These are phyloP conservation scores for Mellilla xanthometata DNA, from an alignment of 2,888 invertebrate species.

Conservation along the genomic window DNA sequence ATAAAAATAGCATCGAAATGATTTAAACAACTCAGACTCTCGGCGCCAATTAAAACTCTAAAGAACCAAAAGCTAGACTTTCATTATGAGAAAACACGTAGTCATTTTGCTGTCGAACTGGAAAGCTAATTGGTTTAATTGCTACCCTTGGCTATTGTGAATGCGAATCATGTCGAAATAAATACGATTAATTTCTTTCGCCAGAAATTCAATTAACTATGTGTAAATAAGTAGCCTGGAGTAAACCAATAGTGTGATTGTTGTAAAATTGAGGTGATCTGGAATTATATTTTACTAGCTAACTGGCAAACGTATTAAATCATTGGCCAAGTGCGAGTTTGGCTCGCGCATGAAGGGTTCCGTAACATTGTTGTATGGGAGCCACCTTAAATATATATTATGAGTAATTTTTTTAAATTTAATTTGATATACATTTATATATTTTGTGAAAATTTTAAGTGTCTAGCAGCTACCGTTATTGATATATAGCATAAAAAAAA, in stretches of 20 bases:
- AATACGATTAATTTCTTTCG: conserved; percentile 26
- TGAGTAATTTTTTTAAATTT: too few relatives aligned
- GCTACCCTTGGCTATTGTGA: conserved; percentile 16
- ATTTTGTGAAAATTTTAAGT: too few relatives aligned
- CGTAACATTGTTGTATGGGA: too few relatives aligned
- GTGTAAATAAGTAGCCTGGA: conserved; percentile 12
- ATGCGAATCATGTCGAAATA: conserved; percentile 24
- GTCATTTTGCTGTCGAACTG: conserved; percentile 11
- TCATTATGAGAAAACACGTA: conserved; percentile 7
- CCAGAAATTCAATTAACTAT: conserved; percentile 16
- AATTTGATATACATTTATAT: too few relatives aligned
- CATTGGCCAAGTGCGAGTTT: too few relatives aligned
- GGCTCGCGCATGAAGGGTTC: too few relatives aligned
- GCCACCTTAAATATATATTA: too few relatives aligned
- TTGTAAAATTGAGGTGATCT: neutral
- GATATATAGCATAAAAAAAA: too few relatives aligned
- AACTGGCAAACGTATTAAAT: too few relatives aligned
- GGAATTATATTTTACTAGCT: too few relatives aligned
- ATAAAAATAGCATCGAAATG: conserved; percentile 2
- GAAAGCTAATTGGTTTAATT: conserved; percentile 27
- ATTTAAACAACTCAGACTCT: neutral
- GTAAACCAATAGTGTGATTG: conserved; percentile 5
- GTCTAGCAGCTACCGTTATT: too few relatives aligned
- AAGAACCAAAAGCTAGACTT: conserved; percentile 1
- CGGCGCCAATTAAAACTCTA: conserved; percentile 15